A percentile compares a stretch with the other conserved stretches of the same genome.
Evolutionary conservation across 2,888 invertebrate species (phyloP).

Genomic region (Acleris laterana): DNA sequence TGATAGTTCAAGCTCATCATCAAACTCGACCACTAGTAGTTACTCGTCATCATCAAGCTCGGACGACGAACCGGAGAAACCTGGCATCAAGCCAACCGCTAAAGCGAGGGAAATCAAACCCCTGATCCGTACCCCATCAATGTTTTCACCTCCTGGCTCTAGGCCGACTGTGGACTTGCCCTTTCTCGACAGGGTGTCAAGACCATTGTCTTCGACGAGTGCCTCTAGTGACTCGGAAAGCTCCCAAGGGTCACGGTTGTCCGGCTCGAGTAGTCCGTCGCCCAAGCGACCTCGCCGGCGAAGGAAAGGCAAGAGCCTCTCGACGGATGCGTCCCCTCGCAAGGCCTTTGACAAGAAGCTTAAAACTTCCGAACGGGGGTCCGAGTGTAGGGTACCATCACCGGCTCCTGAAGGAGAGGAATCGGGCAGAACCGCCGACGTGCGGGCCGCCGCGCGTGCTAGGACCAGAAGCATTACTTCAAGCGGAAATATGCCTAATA

Average conservation of each 20-base stretch:
- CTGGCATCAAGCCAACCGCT: conserved; percentile 67
- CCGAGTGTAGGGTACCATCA: conserved; percentile 89
- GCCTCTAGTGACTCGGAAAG: conserved; percentile 86
- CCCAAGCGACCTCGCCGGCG: conserved; percentile 75
- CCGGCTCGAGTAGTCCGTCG: conserved; percentile 70
- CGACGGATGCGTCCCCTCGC: conserved; percentile 74
- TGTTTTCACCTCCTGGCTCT: conserved; percentile 77
- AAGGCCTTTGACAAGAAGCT: conserved; percentile 92
- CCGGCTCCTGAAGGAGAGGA: conserved; percentile 91
- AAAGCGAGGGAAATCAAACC: conserved; percentile 78
- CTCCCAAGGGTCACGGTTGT: conserved; percentile 69
- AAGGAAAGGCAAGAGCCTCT: conserved; percentile 69
- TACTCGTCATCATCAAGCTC: conserved; percentile 86
- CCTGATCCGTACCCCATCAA: conserved; percentile 60
- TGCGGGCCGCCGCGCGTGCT: conserved; percentile 85
- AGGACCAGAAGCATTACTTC: conserved; percentile 87
- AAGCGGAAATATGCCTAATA: conserved; percentile 87
- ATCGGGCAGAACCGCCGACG: conserved; percentile 79
- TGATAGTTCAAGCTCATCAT: conserved; percentile 81
- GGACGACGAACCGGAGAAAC: conserved; percentile 82
- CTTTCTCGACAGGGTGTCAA: conserved; percentile 92
- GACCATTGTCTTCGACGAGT: conserved; percentile 86
- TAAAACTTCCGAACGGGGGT: conserved; percentile 92
- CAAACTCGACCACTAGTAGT: conserved; percentile 82
- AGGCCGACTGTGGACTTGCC: conserved; percentile 87